phyloP scores from a whole-genome alignment of 2,797 vertebrate species.

The Tapera naevia region DNA sequence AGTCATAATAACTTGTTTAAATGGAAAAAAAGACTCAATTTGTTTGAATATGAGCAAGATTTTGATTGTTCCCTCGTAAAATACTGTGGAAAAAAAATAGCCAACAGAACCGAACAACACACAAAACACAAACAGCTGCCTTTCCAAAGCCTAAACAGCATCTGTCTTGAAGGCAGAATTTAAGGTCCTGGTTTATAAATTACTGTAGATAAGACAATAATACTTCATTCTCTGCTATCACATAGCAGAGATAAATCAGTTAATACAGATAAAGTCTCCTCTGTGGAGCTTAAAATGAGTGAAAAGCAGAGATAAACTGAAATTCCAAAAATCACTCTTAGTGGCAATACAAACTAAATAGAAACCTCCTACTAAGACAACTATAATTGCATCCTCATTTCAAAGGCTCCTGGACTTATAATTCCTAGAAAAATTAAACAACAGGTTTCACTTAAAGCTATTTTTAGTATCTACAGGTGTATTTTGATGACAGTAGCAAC shows the following conservation, averaged over 20 bases:
- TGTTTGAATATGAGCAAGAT: not conserved
- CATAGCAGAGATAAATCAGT: slow-evolving; percentile 23
- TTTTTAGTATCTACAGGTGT: slow-evolving; percentile 42
- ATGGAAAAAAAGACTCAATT: not conserved
- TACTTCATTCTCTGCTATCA: not conserved
- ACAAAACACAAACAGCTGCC: not conserved
- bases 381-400: slow-evolving; percentile 38
- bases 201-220: slow-evolving; percentile 20
- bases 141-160: not conserved
- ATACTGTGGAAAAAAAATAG: not conserved
- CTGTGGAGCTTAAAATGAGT: slow-evolving; percentile 1
- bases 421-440: slow-evolving; percentile 45
- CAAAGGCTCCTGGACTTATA: slow-evolving; percentile 17
- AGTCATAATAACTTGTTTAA: not conserved
- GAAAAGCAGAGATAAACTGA: slow-evolving; percentile 29
- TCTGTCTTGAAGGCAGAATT: not conserved
- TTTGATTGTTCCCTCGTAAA: slow-evolving; percentile 16
- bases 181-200: slow-evolving; percentile 24
- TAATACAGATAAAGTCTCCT: slow-evolving; percentile 28
- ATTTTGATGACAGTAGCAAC: slow-evolving; percentile 36
- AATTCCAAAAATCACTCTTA: not conserved
- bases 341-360: not conserved
- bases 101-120: not conserved
- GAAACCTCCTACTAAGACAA: not conserved
- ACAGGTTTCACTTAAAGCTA: not conserved